Evolutionary conservation across 2,888 invertebrate genomes (phyloP).

Genomic region (Andrena camellia): DNA sequence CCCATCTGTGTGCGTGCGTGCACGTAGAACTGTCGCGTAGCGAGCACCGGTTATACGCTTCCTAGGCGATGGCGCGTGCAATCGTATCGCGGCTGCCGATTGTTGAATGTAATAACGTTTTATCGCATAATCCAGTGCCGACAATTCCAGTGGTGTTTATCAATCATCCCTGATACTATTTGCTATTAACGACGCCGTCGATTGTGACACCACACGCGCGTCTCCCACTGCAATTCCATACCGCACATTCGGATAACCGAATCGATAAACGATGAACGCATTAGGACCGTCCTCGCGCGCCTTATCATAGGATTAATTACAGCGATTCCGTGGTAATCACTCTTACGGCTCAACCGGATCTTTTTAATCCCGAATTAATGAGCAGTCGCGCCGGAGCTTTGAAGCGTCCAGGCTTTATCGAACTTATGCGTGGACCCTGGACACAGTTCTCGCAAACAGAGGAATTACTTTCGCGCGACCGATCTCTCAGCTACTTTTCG

Average conservation of each 20-base stretch:
- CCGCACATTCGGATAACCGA: slow-evolving; percentile 17
- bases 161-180: slow-evolving; percentile 11
- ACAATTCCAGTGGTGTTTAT: not conserved
- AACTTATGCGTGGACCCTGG: not conserved
- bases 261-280: slow-evolving; percentile 48
- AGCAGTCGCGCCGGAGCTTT: not conserved
- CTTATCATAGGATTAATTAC: slow-evolving; percentile 43
- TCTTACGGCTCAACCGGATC: slow-evolving; percentile 19
- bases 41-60: not conserved
- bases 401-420: not conserved
- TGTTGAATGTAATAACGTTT: slow-evolving; percentile 20
- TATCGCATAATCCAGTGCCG: not conserved
- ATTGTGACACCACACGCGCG: not conserved
- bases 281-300: slow-evolving; percentile 12
- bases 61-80: not conserved
- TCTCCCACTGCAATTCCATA: slow-evolving; percentile 11
- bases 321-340: slow-evolving; percentile 29
- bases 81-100: not conserved
- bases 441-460: not conserved
- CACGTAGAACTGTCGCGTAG: not conserved
- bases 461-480: too few relatives aligned
- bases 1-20: not conserved
- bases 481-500: too few relatives aligned
- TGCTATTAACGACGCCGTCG: not conserved
- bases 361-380: slow-evolving; percentile 29